These are phyloP conservation scores for Trichogramma pretiosum DNA, from an alignment of 1,140 invertebrate species.

Conservation along the genomic window DNA sequence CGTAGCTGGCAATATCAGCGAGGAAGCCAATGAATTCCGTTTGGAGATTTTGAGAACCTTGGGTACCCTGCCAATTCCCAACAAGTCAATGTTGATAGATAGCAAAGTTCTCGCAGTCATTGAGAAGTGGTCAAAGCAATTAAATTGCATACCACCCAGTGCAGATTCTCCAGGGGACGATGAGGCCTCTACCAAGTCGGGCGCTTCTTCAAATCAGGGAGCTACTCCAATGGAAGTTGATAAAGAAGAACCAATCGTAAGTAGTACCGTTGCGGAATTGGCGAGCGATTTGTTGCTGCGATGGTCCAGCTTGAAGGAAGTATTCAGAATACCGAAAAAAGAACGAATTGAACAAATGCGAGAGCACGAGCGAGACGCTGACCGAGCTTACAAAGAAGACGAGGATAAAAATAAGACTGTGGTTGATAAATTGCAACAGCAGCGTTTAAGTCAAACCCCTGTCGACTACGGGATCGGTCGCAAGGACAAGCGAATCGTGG, in stretches of 20 bases:
- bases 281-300: slow-evolving; percentile 59
- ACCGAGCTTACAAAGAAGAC: slow-evolving; percentile 47
- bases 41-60: slow-evolving; percentile 70
- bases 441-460: no score
- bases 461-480: slow-evolving; percentile 16
- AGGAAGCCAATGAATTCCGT: slow-evolving; percentile 53
- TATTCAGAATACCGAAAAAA: slow-evolving; percentile 92
- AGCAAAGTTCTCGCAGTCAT: slow-evolving; percentile 79
- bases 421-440: no score
- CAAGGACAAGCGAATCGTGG: slow-evolving; percentile 33
- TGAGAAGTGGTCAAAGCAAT: slow-evolving; percentile 62
- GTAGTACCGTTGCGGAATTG: slow-evolving; percentile 41
- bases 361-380: slow-evolving; percentile 82
- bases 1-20: slow-evolving; percentile 42
- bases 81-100: slow-evolving; percentile 86
- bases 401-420: no score
- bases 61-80: slow-evolving; percentile 77
- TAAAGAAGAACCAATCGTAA: slow-evolving; percentile 21
- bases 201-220: slow-evolving; percentile 15
- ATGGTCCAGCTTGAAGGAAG: slow-evolving; percentile 78
- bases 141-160: slow-evolving; percentile 29
- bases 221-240: slow-evolving; percentile 29
- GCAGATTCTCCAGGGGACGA: slow-evolving; percentile 34
- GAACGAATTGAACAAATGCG: slow-evolving; percentile 87
- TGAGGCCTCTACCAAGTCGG: slow-evolving; percentile 18